Percentiles rank a stretch among this genome's conserved stretches.
Evolutionary conservation across 2,113 vertebrate species (phyloP).

Genomic region (Aegotheles bennettii): DNA sequence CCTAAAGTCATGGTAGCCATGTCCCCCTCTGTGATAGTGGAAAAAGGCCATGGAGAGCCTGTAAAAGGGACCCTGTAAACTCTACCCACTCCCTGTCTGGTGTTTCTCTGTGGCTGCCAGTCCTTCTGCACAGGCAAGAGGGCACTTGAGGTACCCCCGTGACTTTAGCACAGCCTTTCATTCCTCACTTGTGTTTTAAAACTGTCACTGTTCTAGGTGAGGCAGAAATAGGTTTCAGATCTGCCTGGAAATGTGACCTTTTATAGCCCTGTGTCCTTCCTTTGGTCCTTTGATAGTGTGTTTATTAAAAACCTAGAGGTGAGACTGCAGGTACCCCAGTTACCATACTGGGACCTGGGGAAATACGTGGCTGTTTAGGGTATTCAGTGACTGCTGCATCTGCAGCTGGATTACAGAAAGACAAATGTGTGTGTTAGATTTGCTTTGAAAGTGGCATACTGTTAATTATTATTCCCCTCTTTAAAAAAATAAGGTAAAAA

Average conservation of each 20-base stretch:
- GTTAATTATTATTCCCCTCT: background rate
- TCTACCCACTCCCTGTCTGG: fast-evolving
- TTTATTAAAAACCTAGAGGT: background rate
- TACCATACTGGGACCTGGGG: background rate
- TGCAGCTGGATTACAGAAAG: background rate
- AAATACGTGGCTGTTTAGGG: too few species aligned
- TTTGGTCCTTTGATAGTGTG: fast-evolving
- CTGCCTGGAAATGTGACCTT: background rate
- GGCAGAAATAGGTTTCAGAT: background rate
- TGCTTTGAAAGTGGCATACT: background rate
- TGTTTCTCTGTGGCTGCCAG: background rate
- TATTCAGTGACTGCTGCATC: too few species aligned
- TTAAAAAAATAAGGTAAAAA: background rate
- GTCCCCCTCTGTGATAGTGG: too few species aligned
- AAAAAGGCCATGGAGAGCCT: background rate
- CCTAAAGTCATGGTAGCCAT: fast-evolving
- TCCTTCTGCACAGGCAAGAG: fast-evolving
- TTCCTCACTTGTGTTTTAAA: background rate
- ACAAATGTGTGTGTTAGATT: background rate
- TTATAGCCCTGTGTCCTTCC: background rate
- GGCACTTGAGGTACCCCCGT: fast-evolving
- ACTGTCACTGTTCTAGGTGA: fast-evolving
- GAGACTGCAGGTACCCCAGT: background rate
- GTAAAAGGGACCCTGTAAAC: background rate
- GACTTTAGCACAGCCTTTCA: background rate